These are phyloP conservation scores for Cheirogaleus medius DNA, from an alignment of 2,113 vertebrate species.

Conservation along the genomic window DNA sequence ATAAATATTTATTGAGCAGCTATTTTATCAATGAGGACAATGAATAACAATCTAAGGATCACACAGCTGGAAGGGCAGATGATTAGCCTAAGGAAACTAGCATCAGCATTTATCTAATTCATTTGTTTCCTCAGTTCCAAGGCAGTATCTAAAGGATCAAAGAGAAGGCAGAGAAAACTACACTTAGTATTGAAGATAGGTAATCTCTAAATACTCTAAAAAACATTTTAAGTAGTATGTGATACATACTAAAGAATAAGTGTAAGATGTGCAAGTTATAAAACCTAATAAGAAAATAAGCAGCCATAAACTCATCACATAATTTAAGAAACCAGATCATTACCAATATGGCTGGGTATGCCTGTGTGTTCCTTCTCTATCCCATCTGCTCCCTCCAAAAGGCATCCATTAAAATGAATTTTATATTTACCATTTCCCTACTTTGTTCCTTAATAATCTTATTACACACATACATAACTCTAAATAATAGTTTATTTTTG, in stretches of 20 bases:
- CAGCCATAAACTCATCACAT: not conserved
- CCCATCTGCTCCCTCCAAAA: not conserved
- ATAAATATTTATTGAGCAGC: not conserved
- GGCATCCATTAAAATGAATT: not conserved
- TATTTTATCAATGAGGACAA: not conserved
- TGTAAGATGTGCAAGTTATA: not conserved
- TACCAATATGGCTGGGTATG: not conserved
- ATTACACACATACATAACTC: not conserved
- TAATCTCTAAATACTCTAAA: conserved; percentile 6
- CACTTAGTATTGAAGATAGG: not conserved
- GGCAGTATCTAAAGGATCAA: not conserved
- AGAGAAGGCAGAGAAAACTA: not conserved
- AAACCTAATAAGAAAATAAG: conserved; percentile 12
- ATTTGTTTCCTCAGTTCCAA: not conserved
- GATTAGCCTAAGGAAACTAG: not conserved
- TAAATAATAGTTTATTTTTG: not conserved
- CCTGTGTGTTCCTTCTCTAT: no score
- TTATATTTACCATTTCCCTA: not conserved
- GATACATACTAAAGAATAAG: not conserved
- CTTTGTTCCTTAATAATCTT: not conserved
- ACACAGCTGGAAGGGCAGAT: not conserved
- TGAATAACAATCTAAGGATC: not conserved
- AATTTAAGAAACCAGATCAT: not conserved
- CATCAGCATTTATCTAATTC: not conserved
- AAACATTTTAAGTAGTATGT: not conserved